Conservation (phyloP, 2,888 invertebrate species). For the Ditylenchus weischeri region DNA sequence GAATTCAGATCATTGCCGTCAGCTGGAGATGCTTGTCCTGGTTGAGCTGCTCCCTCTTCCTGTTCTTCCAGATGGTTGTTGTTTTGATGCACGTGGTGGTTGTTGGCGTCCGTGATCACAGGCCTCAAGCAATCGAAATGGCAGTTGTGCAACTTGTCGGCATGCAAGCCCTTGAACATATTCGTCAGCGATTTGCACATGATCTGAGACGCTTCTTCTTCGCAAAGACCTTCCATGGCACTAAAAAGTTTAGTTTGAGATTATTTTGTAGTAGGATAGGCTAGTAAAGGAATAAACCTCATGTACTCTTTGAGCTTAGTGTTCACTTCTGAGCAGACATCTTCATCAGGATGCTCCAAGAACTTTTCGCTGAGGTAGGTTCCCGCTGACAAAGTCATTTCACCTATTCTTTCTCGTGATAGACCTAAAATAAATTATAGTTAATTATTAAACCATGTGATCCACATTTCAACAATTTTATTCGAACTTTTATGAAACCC, state of each 20-base stretch:
- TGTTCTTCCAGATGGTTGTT: constrained; percentile 4
- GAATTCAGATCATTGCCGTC: constrained; percentile 9
- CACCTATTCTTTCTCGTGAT: constrained; percentile 53
- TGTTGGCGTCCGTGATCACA: neutral
- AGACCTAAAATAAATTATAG: constrained; percentile 31
- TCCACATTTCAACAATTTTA: no score
- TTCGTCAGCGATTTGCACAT: constrained; percentile 54
- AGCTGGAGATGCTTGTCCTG: constrained; percentile 5
- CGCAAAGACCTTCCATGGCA: constrained; percentile 52
- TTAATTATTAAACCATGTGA: no score
- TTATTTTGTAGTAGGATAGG: no score
- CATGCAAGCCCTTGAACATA: constrained; percentile 58
- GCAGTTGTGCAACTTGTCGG: constrained; percentile 51
- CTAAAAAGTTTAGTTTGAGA: constrained; percentile 37
- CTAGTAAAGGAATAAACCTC: no score
- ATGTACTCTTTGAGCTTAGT: constrained; percentile 44
- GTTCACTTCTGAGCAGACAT: constrained; percentile 48
- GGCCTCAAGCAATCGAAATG: constrained; percentile 42
- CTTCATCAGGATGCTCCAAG: constrained; percentile 49
- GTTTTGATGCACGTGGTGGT: constrained; percentile 11
- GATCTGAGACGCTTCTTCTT: constrained; percentile 52
- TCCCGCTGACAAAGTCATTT: constrained; percentile 57
- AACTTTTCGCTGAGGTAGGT: constrained; percentile 58
- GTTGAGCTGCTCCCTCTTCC: neutral
- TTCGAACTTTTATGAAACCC: no score